A percentile compares a stretch with the other conserved stretches of the same genome.
These are phyloP conservation scores for Lethocerus indicus DNA, from an alignment of 1,140 invertebrate genomes.

Conservation along the genomic window DNA sequence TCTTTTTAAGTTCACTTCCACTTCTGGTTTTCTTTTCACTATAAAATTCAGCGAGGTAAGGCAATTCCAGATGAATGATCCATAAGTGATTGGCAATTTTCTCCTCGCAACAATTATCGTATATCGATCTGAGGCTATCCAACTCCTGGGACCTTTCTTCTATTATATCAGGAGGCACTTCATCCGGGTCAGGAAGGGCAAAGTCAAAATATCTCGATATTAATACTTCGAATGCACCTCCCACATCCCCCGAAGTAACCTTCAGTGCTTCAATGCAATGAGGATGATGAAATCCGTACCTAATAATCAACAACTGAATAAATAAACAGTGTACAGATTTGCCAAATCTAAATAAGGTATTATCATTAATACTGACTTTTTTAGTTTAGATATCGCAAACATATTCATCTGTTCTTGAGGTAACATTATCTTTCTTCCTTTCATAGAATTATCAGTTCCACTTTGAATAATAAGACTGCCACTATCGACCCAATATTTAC, in stretches of 20 bases:
- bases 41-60: constrained; percentile 42
- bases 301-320: constrained; percentile 22
- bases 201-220: constrained; percentile 47
- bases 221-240: constrained; percentile 44
- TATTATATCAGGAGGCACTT: constrained; percentile 32
- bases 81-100: constrained; percentile 45
- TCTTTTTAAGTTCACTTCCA: constrained; percentile 9
- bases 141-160: constrained; percentile 49
- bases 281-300: constrained; percentile 49
- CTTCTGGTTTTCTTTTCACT: constrained; percentile 4
- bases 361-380: constrained; percentile 31
- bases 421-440: constrained; percentile 28
- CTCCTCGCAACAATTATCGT: constrained; percentile 43
- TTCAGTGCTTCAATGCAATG: constrained; percentile 54
- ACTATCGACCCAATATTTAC: constrained; percentile 53
- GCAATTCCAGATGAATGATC: constrained; percentile 42
- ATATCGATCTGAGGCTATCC: constrained; percentile 52
- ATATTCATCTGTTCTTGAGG: constrained; percentile 39
- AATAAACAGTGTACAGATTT: constrained; percentile 7
- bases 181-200: constrained; percentile 19
- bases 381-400: constrained; percentile 48
- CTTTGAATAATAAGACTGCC: constrained; percentile 50
- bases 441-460: constrained; percentile 46
- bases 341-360: constrained; percentile 1
- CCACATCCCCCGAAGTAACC: constrained; percentile 39